Evolutionary conservation across 2,113 vertebrate species (phyloP).

Genomic region (Fulmarus glacialis): DNA sequence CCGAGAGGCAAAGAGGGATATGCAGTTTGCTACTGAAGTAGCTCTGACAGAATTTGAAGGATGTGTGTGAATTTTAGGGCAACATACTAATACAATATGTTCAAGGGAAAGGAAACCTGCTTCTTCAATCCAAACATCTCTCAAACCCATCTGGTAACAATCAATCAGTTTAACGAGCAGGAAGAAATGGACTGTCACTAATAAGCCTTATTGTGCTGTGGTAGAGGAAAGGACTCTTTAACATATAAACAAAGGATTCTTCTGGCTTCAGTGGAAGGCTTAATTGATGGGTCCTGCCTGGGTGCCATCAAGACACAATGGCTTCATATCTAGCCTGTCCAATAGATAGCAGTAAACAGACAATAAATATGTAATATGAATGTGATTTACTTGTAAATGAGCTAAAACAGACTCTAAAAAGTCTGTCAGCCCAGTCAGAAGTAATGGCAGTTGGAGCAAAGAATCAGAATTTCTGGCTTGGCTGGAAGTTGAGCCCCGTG

Average conservation of each 20-base stretch:
- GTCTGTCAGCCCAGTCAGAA: background rate
- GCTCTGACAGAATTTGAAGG: background rate
- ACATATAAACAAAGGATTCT: background rate
- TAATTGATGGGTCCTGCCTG: background rate
- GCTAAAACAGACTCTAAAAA: background rate
- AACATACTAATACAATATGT: background rate
- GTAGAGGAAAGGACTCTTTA: background rate
- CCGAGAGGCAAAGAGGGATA: background rate
- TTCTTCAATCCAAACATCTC: background rate
- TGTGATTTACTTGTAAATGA: background rate
- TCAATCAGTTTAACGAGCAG: slow-evolving; percentile 31
- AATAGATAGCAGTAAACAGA: background rate
- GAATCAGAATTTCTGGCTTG: background rate
- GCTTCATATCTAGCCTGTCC: background rate
- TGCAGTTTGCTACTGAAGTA: background rate
- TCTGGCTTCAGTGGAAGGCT: background rate
- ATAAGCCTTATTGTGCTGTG: background rate
- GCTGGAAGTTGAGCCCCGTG: background rate
- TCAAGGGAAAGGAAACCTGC: background rate
- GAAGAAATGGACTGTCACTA: slow-evolving; percentile 11
- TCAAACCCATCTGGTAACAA: background rate
- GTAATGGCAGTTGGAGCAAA: background rate
- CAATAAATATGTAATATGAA: background rate
- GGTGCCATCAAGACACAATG: background rate
- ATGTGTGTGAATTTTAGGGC: background rate